Base-by-base conservation (phyloP, 2,888 invertebrate species). In the Sicus ferrugineus region DNA sequence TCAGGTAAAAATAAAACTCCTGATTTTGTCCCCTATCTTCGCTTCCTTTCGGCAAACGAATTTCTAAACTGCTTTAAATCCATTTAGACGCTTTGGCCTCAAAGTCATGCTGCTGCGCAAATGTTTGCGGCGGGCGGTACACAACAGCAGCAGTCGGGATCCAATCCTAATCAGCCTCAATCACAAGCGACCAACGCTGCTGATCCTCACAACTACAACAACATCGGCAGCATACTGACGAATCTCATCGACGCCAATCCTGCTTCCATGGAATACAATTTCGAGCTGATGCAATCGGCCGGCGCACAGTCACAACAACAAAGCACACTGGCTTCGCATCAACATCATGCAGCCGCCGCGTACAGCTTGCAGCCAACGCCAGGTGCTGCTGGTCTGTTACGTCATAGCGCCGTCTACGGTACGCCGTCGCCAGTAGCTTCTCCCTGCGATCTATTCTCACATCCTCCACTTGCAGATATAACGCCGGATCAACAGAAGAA, bases 211-310 rank as follows among this genome's bases (percentile, higher is more conserved):
- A 83, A 79, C 66, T 85, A 85, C 73, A 85, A 84, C 68, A 85
- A 85, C 70, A 85, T 85, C 69, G 85, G 85, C 63, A 85, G 84
- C 76, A 85, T 85, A 77, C 79, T 85, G 56, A 85, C 85, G 74
- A 85, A 85, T 81, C 80, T 85, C 76, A 81, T 85, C 71, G 83
- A 85, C 67, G 83, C 82, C 59, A 84, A 82, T 75, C 83, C 84
- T 67, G 77, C 82, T 73, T 79, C 83, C n/a, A 77, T 85, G 80
- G 85, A 85, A 73, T 84, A 84, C 74, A 85, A 83, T 70, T 85
- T 84, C 63, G 85, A 85, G 70, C 71, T 85, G 71, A 80, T 84
- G 78, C 78, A 78, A 56, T 74, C 77, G 30, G 75, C 73, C 65
- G 74, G 76, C 30, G 75, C 74, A 23, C 75, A 73, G 19, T 70